Evolutionary conservation across 2,113 vertebrate genomes (phyloP).

Genomic region (Theristicus caerulescens): DNA sequence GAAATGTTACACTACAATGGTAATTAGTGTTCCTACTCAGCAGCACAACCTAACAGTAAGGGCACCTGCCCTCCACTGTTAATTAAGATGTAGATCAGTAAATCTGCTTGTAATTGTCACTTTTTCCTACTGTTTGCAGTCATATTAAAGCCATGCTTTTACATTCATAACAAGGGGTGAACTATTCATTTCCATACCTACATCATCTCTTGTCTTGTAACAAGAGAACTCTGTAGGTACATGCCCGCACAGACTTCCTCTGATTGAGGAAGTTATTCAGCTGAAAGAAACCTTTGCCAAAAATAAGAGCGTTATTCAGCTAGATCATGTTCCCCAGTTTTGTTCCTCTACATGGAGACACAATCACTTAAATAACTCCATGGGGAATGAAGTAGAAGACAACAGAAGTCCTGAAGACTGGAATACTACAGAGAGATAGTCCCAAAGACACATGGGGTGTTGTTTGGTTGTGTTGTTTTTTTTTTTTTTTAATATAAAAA

Average conservation of each 20-base stretch:
- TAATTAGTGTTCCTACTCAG: neutral
- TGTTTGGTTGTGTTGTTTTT: too few species aligned
- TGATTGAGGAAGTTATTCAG: neutral
- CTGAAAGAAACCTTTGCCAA: neutral
- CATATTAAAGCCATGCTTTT: neutral
- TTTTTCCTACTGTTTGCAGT: neutral
- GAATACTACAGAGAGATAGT: neutral
- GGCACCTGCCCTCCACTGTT: neutral
- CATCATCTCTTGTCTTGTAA: neutral
- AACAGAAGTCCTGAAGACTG: neutral
- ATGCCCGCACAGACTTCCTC: neutral
- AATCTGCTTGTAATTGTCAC: neutral
- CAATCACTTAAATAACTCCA: neutral
- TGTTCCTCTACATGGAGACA: neutral
- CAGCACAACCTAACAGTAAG: neutral
- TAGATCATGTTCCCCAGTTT: neutral
- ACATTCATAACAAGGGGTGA: neutral
- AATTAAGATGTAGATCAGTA: neutral
- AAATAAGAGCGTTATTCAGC: neutral
- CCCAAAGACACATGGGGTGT: neutral
- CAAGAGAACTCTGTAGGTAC: neutral
- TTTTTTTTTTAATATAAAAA: neutral
- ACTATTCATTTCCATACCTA: neutral
- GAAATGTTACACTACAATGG: neutral
- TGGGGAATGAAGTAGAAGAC: neutral